phyloP scores from a whole-genome alignment of 2,888 invertebrate genomes.

The Charanyca ferruginea region DNA sequence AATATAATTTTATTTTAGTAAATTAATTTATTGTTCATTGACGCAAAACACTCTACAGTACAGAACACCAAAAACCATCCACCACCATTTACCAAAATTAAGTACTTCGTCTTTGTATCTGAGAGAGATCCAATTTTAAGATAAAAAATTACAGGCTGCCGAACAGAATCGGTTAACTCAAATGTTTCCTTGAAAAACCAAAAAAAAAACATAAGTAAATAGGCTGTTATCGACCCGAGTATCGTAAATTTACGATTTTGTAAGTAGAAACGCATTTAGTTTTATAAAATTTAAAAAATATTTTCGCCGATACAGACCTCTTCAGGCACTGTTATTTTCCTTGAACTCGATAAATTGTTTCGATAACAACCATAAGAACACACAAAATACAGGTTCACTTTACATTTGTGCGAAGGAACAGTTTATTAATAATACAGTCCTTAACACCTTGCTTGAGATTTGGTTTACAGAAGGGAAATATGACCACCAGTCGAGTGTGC shows the following conservation, averaged over 20 bases:
- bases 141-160: not conserved
- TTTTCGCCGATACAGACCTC: conserved; percentile 4
- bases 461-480: too few species aligned
- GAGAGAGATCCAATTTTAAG: not conserved
- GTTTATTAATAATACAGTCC: not conserved
- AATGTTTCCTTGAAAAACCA: not conserved
- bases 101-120: not conserved
- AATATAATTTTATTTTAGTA: too few species aligned
- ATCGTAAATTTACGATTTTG: conserved; percentile 8
- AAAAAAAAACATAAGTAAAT: not conserved
- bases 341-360: conserved; percentile 18
- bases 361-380: conserved; percentile 17
- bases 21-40: too few species aligned
- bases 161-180: not conserved
- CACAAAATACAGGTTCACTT: not conserved
- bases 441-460: too few species aligned
- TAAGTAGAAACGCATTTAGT: not conserved
- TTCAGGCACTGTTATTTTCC: conserved; percentile 8
- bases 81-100: too few species aligned
- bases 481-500: too few species aligned
- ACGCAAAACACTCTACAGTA: not conserved
- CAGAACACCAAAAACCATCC: not conserved
- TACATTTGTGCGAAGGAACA: not conserved
- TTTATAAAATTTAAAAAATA: not conserved
- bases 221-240: not conserved